Evolutionary conservation across 2,888 invertebrate genomes (phyloP), one percentile per base, ranked within the genome.

Genomic region (Adineta ricciae): DNA sequence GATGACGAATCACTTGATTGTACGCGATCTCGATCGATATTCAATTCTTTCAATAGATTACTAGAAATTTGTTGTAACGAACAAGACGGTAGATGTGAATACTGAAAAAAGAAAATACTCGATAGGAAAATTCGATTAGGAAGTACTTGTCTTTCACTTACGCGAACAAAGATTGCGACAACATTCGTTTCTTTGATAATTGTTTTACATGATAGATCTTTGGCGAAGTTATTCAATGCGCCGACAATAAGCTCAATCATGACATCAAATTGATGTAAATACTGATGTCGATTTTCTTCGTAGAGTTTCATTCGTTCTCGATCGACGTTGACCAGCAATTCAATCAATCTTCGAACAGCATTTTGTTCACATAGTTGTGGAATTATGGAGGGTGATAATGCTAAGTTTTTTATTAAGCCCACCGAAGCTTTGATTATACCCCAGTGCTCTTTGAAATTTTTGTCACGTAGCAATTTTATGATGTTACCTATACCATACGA

Each of bases 201-300:
- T n/a, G 41, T 36, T 78, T 41, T 38, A 41, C 41, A 41, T 41
- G 41, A n/a, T 78, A n/a, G 14, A 78, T 78, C 41, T 78, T 78
- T 78, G 0, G 41, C 78, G n/a, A 78, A 41, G 14, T 38, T 78
- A 78, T 78, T 38, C 32, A 78, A 78, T 24, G 78, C 78, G 7
- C 78, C 78, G 41, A 78, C 9, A 41, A 78, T 78, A 41, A 78
- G 38, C n/a, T 78, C 78, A 52, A 83, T 52, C 84, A 84, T 85
- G 52, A 84, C 52, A 38, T 78, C 78, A 19, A 41, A 41, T n/a
- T 78, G 78, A 78, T 41, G 38, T 41, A 78, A 78, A 78, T 78
- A 41, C n/a, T 78, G n/a, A 9, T 27, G 38, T 41, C 41, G 21
- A 78, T 78, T 38, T 38, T 41, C 41, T 36, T 78, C 78, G 11